A percentile compares a stretch with the other conserved stretches of the same genome.
These are phyloP conservation scores for Drosophila kanekoi DNA, from an alignment of 2,888 invertebrate genomes.

Conservation along the genomic window DNA sequence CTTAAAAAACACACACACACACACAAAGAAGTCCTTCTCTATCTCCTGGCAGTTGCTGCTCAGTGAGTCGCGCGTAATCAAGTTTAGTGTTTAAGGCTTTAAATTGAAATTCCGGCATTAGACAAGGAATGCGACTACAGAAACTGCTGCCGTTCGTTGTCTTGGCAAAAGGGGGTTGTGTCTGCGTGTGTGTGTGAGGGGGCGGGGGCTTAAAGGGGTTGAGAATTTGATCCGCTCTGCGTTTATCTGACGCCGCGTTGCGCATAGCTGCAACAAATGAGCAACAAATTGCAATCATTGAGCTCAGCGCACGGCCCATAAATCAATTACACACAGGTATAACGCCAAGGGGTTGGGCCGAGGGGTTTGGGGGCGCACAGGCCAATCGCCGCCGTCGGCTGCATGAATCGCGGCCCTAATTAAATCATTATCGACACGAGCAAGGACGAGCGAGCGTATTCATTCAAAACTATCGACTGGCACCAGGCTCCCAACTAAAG, in stretches of 20 bases:
- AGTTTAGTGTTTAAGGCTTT: constrained; percentile 81
- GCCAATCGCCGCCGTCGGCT: constrained; percentile 15
- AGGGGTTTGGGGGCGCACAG: background rate
- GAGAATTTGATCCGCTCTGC: constrained; percentile 4
- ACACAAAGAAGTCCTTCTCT: constrained; percentile 6
- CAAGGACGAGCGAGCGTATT: constrained; percentile 8
- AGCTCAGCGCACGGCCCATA: constrained; percentile 53
- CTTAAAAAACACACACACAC: constrained; percentile 6
- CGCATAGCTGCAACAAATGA: constrained; percentile 51
- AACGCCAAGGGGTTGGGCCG: background rate
- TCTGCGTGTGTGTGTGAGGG: background rate
- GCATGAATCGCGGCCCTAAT: constrained; percentile 42
- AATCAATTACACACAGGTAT: constrained; percentile 53
- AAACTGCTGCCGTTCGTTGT: constrained; percentile 22
- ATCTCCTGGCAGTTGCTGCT: constrained; percentile 44
- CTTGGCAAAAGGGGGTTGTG: constrained; percentile 25
- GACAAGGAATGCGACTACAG: constrained; percentile 71
- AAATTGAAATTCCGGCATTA: constrained; percentile 82
- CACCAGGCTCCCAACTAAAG: background rate
- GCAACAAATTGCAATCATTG: constrained; percentile 65
- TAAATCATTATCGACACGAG: constrained; percentile 62
- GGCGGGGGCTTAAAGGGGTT: constrained; percentile 11
- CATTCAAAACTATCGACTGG: constrained; percentile 27
- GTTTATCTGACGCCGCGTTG: constrained; percentile 17
- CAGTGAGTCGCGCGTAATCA: constrained; percentile 78